Conservation (phyloP, 2,797 vertebrate genomes). For the Ceyx erithaca region DNA sequence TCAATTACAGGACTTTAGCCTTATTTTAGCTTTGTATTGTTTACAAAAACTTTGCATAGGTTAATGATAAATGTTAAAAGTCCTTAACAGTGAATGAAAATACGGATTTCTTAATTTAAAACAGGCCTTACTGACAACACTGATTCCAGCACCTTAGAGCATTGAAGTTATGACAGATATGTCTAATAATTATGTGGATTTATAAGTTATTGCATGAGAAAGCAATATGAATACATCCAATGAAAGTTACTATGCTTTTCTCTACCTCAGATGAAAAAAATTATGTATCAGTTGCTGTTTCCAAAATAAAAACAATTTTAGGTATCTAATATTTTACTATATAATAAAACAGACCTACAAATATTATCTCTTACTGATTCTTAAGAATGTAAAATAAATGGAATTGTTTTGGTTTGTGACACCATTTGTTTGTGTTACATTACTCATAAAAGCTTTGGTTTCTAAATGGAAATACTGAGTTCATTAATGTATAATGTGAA, state of each 20-base stretch:
- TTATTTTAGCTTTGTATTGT: slow-evolving; percentile 50
- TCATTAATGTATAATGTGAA: slow-evolving; percentile 27
- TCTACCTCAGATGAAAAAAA: not conserved
- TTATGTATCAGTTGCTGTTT: not conserved
- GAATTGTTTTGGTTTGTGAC: not conserved
- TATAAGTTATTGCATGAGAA: not conserved
- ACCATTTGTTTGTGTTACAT: slow-evolving; percentile 13
- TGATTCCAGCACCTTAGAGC: not conserved
- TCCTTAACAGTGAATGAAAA: slow-evolving; percentile 5
- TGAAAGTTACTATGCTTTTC: not conserved
- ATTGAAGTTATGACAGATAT: not conserved
- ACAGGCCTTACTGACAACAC: not conserved
- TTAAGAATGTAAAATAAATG: not conserved
- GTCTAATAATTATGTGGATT: not conserved
- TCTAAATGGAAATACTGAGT: slow-evolving; percentile 18
- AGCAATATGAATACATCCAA: not conserved
- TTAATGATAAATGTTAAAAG: slow-evolving; percentile 45
- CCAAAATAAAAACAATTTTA: not conserved
- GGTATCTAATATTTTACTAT: not conserved
- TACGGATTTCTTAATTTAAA: slow-evolving; percentile 46
- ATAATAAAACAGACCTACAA: not conserved
- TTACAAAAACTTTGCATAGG: slow-evolving; percentile 19
- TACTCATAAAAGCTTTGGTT: slow-evolving; percentile 32
- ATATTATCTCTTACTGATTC: not conserved
- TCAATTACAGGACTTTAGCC: slow-evolving; percentile 11